phyloP scores from a whole-genome alignment of 1,140 invertebrate genomes.

The Carcinoscorpius rotundicauda region DNA sequence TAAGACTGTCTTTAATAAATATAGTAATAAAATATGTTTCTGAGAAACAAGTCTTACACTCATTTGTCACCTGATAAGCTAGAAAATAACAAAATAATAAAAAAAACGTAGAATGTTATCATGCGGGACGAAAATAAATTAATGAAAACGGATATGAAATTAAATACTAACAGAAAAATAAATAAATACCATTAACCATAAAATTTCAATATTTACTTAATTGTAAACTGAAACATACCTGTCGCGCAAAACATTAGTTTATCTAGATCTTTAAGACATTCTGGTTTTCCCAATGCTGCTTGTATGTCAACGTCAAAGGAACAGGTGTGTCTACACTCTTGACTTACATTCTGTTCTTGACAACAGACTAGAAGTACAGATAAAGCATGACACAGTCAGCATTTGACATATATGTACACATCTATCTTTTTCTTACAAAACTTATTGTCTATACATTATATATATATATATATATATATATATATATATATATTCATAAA shows the following conservation, averaged over 20 bases:
- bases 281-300: slow-evolving; percentile 55
- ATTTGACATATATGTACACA: too few relatives aligned
- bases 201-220: slow-evolving; percentile 8
- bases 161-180: too few relatives aligned
- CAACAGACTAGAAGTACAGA: slow-evolving; percentile 44
- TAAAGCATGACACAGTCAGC: slow-evolving; percentile 28
- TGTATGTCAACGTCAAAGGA: slow-evolving; percentile 66
- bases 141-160: slow-evolving; percentile 2
- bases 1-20: too few relatives aligned
- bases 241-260: slow-evolving; percentile 73
- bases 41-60: neutral
- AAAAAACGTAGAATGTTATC: neutral
- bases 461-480: too few relatives aligned
- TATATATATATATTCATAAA: too few relatives aligned
- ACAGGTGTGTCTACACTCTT: slow-evolving; percentile 60
- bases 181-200: too few relatives aligned
- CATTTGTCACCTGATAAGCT: neutral
- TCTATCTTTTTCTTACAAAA: too few relatives aligned
- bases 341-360: slow-evolving; percentile 55
- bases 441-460: too few relatives aligned
- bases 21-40: too few relatives aligned
- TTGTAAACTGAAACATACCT: slow-evolving; percentile 34
- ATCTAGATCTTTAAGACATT: slow-evolving; percentile 65
- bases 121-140: neutral
- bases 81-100: neutral